A percentile compares a stretch with the other conserved stretches of the same genome.
Evolutionary conservation across 2,113 vertebrate species (phyloP).

Genomic region (Chloebia gouldiae): DNA sequence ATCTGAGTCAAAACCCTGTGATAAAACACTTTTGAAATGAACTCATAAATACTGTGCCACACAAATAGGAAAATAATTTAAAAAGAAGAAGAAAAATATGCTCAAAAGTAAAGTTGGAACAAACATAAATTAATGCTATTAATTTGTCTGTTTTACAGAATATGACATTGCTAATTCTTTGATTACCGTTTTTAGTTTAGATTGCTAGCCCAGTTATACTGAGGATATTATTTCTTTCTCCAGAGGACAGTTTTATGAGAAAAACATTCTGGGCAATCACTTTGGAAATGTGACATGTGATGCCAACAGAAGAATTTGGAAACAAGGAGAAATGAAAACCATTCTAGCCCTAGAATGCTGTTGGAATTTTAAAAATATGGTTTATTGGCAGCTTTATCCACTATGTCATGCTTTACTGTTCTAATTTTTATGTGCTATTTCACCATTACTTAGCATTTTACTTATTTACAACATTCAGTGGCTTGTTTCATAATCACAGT

Average conservation of each 20-base stretch:
- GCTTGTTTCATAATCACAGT: not conserved
- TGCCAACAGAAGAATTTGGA: not conserved
- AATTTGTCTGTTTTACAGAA: not conserved
- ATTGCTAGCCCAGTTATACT: not conserved
- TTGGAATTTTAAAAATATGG: not conserved
- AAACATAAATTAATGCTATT: not conserved
- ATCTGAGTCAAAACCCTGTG: constrained; percentile 49
- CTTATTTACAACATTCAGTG: not conserved
- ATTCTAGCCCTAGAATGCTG: not conserved
- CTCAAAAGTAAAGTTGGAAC: not conserved
- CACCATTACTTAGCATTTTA: not conserved
- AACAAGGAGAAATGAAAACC: not conserved
- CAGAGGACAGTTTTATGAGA: not conserved
- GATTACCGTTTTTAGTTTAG: not conserved
- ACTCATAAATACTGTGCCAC: not conserved
- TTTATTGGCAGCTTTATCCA: not conserved
- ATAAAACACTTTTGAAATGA: constrained; percentile 16
- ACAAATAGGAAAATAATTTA: constrained; percentile 2
- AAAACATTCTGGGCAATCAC: not conserved
- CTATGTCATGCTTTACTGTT: not conserved
- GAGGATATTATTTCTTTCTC: not conserved
- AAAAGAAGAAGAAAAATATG: not conserved
- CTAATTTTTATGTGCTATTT: not conserved
- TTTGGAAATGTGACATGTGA: not conserved
- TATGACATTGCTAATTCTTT: not conserved